phyloP scores from a whole-genome alignment of 2,113 vertebrate genomes.

The Bambusicola thoracicus region DNA sequence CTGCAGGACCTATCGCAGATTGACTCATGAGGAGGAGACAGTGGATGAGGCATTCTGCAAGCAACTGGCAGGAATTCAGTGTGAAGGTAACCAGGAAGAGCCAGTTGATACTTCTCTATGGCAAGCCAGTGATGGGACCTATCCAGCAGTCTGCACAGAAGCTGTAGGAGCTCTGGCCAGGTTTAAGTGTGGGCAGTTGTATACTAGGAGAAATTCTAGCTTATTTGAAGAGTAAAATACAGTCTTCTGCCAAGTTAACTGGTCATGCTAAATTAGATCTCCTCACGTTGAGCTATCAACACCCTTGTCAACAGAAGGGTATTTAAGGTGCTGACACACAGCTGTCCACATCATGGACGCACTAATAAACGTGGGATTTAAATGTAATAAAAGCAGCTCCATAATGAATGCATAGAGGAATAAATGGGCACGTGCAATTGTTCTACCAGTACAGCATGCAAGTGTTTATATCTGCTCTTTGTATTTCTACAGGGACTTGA shows the following conservation, averaged over 20 bases:
- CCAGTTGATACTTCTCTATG: not conserved
- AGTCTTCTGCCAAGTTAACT: not conserved
- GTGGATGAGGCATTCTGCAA: not conserved
- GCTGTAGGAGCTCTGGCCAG: not conserved
- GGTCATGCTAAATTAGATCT: not conserved
- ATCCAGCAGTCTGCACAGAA: not conserved
- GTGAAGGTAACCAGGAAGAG: not conserved
- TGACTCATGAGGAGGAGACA: not conserved
- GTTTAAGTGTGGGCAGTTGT: not conserved
- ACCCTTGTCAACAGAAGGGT: not conserved
- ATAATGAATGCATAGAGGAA: not conserved
- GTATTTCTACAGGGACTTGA: constrained; percentile 76
- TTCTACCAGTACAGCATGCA: not conserved
- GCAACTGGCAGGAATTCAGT: fast-evolving
- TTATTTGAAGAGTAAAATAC: not conserved
- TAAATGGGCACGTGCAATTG: not conserved
- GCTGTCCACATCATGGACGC: not conserved
- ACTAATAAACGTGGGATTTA: not conserved
- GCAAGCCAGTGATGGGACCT: not conserved
- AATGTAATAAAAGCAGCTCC: not conserved
- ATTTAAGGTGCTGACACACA: not conserved
- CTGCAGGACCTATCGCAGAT: not conserved
- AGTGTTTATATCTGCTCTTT: not conserved
- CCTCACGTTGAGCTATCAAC: not conserved
- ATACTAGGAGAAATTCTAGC: not conserved